Evolutionary conservation across 2,113 vertebrate genomes (phyloP).

Genomic region (Merops nubicus): DNA sequence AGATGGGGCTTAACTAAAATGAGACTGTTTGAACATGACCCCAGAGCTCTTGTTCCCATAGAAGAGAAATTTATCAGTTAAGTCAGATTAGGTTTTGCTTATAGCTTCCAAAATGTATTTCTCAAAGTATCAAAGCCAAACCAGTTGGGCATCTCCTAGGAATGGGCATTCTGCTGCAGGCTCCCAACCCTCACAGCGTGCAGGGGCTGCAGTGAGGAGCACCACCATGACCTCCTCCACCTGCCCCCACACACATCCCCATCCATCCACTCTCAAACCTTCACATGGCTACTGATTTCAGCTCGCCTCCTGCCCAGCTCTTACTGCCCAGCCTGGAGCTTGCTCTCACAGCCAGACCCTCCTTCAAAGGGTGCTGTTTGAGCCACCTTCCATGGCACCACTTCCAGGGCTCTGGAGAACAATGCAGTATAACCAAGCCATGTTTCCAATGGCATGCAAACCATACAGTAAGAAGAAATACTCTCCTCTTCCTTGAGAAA

Average conservation of each 20-base stretch:
- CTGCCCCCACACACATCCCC: neutral
- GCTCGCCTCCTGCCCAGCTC: neutral
- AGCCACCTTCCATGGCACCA: fast-evolving
- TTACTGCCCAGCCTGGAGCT: neutral
- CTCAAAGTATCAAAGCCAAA: neutral
- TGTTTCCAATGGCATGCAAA: neutral
- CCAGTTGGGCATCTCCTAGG: neutral
- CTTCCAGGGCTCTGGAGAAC: neutral
- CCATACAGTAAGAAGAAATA: neutral
- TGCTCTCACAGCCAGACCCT: neutral
- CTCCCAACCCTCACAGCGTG: neutral
- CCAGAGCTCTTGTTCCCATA: neutral
- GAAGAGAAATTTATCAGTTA: fast-evolving
- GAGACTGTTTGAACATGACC: neutral
- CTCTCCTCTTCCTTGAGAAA: neutral
- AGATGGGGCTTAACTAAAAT: neutral
- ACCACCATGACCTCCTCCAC: fast-evolving
- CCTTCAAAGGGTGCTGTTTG: neutral
- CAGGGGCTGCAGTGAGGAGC: neutral
- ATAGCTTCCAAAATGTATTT: neutral
- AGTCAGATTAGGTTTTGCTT: neutral
- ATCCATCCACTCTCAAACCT: neutral
- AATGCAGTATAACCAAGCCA: neutral
- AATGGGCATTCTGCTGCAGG: neutral
- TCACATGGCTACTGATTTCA: fast-evolving